Base-by-base conservation (phyloP, 2,888 invertebrate genomes). In the Parnassius apollo region DNA sequence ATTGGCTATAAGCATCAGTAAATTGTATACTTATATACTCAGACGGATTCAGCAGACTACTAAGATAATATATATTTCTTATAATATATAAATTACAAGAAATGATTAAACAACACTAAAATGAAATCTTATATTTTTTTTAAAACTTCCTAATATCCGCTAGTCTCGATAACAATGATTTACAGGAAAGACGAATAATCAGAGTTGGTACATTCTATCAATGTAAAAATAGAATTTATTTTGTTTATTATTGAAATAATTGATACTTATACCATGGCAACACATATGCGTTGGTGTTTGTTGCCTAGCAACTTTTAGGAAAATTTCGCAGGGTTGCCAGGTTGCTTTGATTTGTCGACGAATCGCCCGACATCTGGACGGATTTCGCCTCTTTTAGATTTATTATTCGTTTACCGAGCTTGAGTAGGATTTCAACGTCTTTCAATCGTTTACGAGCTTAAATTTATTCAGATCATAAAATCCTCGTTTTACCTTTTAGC, bases 401-500 rank as follows among this genome's bases (percentile, higher is more conserved):
- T 53, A 53, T 59, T 59, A 59, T 53, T 18, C 8, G 0, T 48
- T 48, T n/a, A 42, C 13, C 35, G 25, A 53, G 13, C 48, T 11
- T 35, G 52, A 42, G 12, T 45, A 22, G 42, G 51, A 59, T 53
- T 53, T 59, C 7, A 57, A 48, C 12, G 48, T 35, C 57, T 48
- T 57, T 57, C 18, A 35, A 49, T 18, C 45, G 46, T 13, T 60
- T 60, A 54, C 42, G 22, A 9, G 42, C 7, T 12, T 8, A 10
- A 49, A 42, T 42, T 49, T 54, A 18, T 49, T 42, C 49, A 25
- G 4, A 13, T 42, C 10, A 49, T 42, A 53, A 18, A 42, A 46
- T 11, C 35, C 42, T 42, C n/a, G n/a, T 45, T 56, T 44, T 44
- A 42, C 18, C 22, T 56, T 12, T 46, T 7, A 25, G 11, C n/a